Evolutionary conservation across 2,888 invertebrate genomes (phyloP).

Genomic region (Hecatera dysodea): DNA sequence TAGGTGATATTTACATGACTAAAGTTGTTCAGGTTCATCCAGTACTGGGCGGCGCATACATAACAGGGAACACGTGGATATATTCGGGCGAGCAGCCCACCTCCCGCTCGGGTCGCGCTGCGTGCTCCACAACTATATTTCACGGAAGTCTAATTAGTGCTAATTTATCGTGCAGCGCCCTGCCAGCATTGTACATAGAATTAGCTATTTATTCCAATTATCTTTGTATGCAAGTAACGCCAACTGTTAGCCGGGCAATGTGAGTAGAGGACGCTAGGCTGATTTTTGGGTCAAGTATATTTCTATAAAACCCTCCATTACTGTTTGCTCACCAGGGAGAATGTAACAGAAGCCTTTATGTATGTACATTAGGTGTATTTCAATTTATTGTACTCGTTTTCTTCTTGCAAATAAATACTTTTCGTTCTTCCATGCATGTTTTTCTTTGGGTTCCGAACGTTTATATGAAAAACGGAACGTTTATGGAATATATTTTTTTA

Average conservation of each 20-base stretch:
- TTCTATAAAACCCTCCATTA: too few species aligned
- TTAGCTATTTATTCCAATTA: slow-evolving; percentile 44
- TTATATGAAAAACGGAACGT: too few species aligned
- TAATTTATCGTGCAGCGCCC: slow-evolving; percentile 66
- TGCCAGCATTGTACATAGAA: slow-evolving; percentile 60
- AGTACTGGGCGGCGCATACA: background rate
- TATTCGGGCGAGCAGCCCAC: background rate
- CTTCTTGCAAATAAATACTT: too few species aligned
- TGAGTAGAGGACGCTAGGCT: background rate
- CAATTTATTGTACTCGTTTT: too few species aligned
- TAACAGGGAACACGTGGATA: background rate
- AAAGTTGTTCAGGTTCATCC: background rate
- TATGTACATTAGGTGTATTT: too few species aligned
- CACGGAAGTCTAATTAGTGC: slow-evolving; percentile 68
- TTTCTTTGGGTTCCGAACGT: too few species aligned
- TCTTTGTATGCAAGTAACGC: background rate
- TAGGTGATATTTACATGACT: background rate
- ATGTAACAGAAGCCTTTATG: too few species aligned
- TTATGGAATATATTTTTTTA: too few species aligned
- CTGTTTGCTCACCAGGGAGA: too few species aligned
- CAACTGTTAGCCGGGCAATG: background rate
- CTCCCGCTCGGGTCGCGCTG: background rate
- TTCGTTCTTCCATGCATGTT: too few species aligned
- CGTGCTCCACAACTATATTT: slow-evolving; percentile 45
- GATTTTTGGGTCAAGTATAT: too few species aligned